phyloP scores from a whole-genome alignment of 2,888 invertebrate species.

The Caenorhabditis becei region DNA sequence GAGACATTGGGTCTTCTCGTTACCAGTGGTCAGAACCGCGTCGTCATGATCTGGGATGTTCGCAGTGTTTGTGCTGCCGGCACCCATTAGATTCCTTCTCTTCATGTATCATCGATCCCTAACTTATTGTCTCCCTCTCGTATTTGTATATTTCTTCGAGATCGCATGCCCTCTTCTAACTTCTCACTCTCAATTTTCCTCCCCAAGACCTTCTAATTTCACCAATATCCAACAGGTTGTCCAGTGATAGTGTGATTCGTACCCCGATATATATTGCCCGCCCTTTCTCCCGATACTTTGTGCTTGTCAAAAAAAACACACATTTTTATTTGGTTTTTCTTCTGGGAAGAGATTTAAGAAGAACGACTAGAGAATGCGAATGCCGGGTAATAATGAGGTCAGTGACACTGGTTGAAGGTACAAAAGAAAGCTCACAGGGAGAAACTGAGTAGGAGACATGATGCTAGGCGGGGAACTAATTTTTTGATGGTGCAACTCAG shows the following conservation, averaged over 20 bases:
- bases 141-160: slow-evolving; percentile 12
- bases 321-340: neutral
- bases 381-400: slow-evolving; percentile 19
- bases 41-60: slow-evolving; percentile 87
- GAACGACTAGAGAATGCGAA: slow-evolving; percentile 21
- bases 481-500: slow-evolving; percentile 41
- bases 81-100: slow-evolving; percentile 9
- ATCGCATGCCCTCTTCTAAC: neutral
- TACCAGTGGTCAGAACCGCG: slow-evolving; percentile 94
- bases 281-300: slow-evolving; percentile 14
- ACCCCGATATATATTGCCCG: neutral
- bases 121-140: neutral
- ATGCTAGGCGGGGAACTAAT: slow-evolving; percentile 18
- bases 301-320: neutral
- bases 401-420: slow-evolving; percentile 16
- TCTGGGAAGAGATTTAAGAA: slow-evolving; percentile 13
- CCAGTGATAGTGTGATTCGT: slow-evolving; percentile 31
- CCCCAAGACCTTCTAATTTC: slow-evolving; percentile 22
- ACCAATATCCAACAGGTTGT: slow-evolving; percentile 39
- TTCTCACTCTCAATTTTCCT: neutral
- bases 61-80: slow-evolving; percentile 45
- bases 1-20: slow-evolving; percentile 91
- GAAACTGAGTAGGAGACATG: slow-evolving; percentile 18
- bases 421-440: slow-evolving; percentile 47
- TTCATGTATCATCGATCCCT: slow-evolving; percentile 1